phyloP scores from a whole-genome alignment of 2,888 invertebrate species.

The Tupiocoris notatus region DNA sequence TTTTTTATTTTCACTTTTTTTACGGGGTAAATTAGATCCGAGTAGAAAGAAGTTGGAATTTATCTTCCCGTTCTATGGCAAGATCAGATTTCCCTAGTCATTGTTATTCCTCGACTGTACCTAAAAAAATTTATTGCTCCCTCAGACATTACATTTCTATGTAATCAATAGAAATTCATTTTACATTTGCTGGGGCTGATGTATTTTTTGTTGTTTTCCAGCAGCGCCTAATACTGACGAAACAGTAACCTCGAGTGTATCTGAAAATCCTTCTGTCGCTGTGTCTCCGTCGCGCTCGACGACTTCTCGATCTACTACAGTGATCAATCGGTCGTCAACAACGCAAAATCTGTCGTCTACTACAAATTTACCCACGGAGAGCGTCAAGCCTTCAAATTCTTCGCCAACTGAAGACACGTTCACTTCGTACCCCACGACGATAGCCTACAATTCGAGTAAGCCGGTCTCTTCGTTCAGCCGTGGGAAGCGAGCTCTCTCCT shows the following conservation, averaged over 20 bases:
- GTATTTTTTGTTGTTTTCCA: too few relatives aligned
- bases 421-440: not conserved
- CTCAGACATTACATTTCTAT: too few relatives aligned
- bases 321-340: not conserved
- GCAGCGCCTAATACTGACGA: not conserved
- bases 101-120: too few relatives aligned
- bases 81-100: too few relatives aligned
- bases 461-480: too few relatives aligned
- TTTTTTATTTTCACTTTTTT: too few relatives aligned
- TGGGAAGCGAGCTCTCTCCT: not conserved
- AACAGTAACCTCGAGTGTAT: slow-evolving; percentile 5
- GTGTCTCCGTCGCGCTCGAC: not conserved
- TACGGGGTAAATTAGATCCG: too few relatives aligned
- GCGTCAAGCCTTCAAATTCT: not conserved
- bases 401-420: not conserved
- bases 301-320: not conserved
- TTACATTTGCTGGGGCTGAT: too few relatives aligned
- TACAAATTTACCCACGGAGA: not conserved
- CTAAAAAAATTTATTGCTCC: too few relatives aligned
- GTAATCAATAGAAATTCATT: too few relatives aligned
- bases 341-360: not conserved
- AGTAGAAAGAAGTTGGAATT: too few relatives aligned
- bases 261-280: slow-evolving; percentile 14
- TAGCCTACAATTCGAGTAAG: slow-evolving; percentile 17
- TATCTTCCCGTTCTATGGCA: too few relatives aligned